Evolutionary conservation across 2,888 invertebrate species (phyloP), one percentile per base, ranked within the genome.

Genomic region (Apamea anceps): DNA sequence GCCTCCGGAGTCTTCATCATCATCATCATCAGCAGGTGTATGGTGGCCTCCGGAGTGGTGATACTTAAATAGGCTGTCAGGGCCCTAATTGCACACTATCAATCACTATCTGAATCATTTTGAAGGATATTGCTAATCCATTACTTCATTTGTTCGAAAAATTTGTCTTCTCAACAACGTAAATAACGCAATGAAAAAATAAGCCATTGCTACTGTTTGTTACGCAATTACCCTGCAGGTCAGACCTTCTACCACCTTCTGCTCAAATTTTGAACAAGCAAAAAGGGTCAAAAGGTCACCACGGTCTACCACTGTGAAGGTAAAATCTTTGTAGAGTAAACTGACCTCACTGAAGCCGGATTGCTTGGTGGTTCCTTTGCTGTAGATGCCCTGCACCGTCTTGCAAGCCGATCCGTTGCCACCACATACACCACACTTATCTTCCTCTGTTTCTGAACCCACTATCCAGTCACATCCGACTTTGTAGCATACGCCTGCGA

Each of bases 381-480:
- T 98, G 89, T 98, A 98, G 80, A 97, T 97, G 89, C 98, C 98
- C 65, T 98, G 98, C 71, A 98, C 97, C 51, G 98, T 98, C 90
- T 98, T 98, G 94, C 99, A 99, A 82, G 98, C 98, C 28, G 98
- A 98, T 18, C 99, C 98, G 92, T 98, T 98, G 10, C 99, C 99
- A 89, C 98, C 98, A 92, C 99, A 99, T 74, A 98, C 97, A 12
- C 99, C 99, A 93, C 99, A 99, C 71, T 98, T 97, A 94, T 99
- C 99, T 91, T 99, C 99, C 89, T 98, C 97, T 54, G 98, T 97
- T 75, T 97, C 97, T 0, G 99, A 99, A 92, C 98, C 98, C 72
- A 99, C 98, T 76, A 97, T 96, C 99, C 99, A 99, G 96, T 99
- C 99, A 95, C 99, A 99, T n/a, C 99, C 98, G 75, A 99, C 98